Percentiles rank a stretch among this genome's conserved stretches.
phyloP scores from a whole-genome alignment of 2,888 invertebrate species.

The Drosophila recens region DNA sequence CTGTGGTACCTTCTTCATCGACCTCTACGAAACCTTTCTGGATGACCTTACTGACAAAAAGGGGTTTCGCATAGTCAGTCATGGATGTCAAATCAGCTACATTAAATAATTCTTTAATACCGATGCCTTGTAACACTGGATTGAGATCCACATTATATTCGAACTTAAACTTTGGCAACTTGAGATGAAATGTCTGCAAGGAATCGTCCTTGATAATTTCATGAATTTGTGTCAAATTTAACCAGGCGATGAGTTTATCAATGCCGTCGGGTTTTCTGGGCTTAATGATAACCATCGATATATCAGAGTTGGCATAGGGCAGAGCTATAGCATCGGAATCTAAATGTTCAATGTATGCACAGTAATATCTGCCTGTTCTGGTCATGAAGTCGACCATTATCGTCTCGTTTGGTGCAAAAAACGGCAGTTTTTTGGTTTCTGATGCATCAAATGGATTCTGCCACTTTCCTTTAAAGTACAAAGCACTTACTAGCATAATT shows the following conservation, averaged over 20 bases:
- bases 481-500: neutral
- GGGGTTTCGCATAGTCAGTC: neutral
- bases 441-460: neutral
- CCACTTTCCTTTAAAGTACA: neutral
- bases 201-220: neutral
- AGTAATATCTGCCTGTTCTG: neutral
- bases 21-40: neutral
- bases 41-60: neutral
- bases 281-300: neutral
- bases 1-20: neutral
- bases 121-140: neutral
- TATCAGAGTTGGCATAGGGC: neutral
- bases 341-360: neutral
- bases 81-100: neutral
- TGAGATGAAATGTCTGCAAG: neutral
- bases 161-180: neutral
- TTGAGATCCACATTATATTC: neutral
- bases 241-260: neutral
- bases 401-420: neutral
- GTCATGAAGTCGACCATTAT: neutral
- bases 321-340: neutral
- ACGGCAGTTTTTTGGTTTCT: neutral
- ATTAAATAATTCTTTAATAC: neutral
- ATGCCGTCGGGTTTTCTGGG: neutral
- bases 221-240: neutral